Evolutionary conservation across 2,888 invertebrate genomes (phyloP).

Genomic region (Ariolimax columbianus): DNA sequence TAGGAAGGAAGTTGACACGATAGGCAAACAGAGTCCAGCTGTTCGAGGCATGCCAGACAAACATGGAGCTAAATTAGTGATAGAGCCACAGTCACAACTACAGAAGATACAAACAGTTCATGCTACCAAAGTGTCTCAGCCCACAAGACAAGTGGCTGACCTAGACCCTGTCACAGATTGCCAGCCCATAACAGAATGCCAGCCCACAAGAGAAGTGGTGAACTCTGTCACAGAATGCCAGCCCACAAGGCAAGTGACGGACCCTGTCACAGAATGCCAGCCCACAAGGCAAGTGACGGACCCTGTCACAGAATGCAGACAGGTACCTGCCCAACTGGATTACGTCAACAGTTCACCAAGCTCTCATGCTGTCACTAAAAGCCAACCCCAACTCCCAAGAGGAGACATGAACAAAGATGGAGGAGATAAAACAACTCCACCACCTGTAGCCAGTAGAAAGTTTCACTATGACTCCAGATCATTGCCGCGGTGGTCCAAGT

Average conservation of each 20-base stretch:
- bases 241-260: constrained; percentile 57
- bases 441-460: constrained; percentile 46
- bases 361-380: neutral
- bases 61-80: constrained; percentile 57
- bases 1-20: constrained; percentile 11
- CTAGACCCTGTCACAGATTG: neutral
- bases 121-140: constrained; percentile 57
- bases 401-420: neutral
- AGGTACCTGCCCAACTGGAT: constrained; percentile 40
- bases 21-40: constrained; percentile 48
- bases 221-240: constrained; percentile 7
- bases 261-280: no score
- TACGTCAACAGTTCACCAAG: neutral
- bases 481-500: constrained; percentile 40
- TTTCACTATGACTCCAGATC: constrained; percentile 48
- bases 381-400: neutral
- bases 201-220: neutral
- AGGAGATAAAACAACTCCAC: constrained; percentile 37
- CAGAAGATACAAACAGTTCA: constrained; percentile 57
- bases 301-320: neutral
- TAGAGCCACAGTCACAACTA: constrained; percentile 54
- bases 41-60: constrained; percentile 54
- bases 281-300: neutral
- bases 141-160: constrained; percentile 57
- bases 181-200: no score